A percentile compares a stretch with the other conserved stretches of the same genome.
Conservation (phyloP, 2,797 vertebrate genomes). For the Myoxocephalus aenaeus region DNA sequence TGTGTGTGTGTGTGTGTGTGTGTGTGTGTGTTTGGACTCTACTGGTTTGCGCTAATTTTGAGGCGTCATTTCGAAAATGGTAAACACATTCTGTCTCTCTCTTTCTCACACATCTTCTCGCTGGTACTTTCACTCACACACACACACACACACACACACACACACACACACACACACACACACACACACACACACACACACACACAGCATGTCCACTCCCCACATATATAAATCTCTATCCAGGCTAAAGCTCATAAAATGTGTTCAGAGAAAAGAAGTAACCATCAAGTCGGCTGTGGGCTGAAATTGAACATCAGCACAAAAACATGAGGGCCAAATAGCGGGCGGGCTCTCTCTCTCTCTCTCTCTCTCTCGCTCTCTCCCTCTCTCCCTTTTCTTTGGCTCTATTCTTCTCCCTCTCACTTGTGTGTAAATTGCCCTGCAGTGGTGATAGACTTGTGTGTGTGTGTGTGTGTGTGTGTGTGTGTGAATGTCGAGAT, state of each 20-base stretch:
- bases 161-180: conserved; percentile 17
- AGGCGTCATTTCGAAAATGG: conserved; percentile 60
- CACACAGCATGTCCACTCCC: conserved; percentile 16
- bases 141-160: conserved; percentile 1
- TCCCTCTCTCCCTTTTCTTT: not conserved
- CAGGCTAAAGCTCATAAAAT: conserved; percentile 57
- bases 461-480: conserved; percentile 14
- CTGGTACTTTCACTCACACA: conserved; percentile 9
- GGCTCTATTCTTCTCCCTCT: conserved; percentile 18
- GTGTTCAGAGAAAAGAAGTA: conserved; percentile 49
- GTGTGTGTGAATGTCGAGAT: conserved; percentile 39
- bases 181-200: conserved; percentile 11
- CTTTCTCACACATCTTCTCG: not conserved
- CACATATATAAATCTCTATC: conserved; percentile 43
- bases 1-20: conserved; percentile 14
- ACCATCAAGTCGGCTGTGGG: conserved; percentile 43
- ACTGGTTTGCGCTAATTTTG: conserved; percentile 47
- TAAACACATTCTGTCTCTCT: conserved; percentile 19
- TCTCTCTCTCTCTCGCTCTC: not conserved
- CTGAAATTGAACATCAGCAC: conserved; percentile 68
- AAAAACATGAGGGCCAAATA: conserved; percentile 47
- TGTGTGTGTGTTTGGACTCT: conserved; percentile 4
- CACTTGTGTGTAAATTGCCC: conserved; percentile 62
- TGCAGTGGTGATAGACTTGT: conserved; percentile 46
- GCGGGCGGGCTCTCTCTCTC: not conserved